A percentile compares a stretch with the other conserved stretches of the same genome.
These are phyloP conservation scores for Okamejei kenojei DNA, from an alignment of 2,797 vertebrate genomes.

Conservation along the genomic window DNA sequence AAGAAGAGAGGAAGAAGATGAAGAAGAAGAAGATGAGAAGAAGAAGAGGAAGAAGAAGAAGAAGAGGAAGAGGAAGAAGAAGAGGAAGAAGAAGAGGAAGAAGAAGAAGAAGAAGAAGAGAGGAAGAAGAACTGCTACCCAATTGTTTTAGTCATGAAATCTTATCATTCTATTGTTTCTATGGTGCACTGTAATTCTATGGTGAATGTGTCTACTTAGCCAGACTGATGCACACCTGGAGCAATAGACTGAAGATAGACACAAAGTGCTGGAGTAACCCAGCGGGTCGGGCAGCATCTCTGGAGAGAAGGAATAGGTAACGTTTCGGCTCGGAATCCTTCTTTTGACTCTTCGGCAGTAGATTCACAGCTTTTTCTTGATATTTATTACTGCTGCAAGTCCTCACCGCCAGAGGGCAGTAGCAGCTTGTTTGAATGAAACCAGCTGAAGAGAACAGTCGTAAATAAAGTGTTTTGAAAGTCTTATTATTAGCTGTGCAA, in stretches of 20 bases:
- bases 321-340: no score
- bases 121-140: no score
- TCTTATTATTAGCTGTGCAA: background rate
- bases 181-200: background rate
- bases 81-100: no score
- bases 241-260: background rate
- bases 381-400: slow-evolving; percentile 21
- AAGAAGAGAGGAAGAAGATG: no score
- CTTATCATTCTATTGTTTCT: background rate
- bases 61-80: no score
- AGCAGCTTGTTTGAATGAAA: slow-evolving; percentile 41
- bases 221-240: background rate
- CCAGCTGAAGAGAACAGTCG: background rate
- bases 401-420: slow-evolving; percentile 66
- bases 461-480: background rate
- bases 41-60: no score
- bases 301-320: no score
- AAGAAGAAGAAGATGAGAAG: no score
- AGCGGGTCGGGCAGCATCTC: no score
- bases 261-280: no score
- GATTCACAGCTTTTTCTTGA: background rate
- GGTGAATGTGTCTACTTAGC: background rate
- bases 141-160: background rate
- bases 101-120: no score
- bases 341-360: no score